Evolutionary conservation across 2,797 vertebrate species (phyloP).

Genomic region (Amphiprion clarkii): DNA sequence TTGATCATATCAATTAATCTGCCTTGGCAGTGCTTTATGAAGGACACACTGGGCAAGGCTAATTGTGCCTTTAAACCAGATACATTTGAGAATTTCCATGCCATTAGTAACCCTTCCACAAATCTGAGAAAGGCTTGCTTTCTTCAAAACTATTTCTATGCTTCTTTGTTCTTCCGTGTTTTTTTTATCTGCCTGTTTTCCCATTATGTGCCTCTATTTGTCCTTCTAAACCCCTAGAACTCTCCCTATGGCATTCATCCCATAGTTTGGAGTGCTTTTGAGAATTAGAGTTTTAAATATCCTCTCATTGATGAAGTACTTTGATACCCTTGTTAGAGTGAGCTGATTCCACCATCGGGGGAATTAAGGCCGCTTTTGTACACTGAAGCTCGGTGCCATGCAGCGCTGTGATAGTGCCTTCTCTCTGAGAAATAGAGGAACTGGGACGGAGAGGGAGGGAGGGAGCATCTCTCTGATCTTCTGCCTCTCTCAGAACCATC

Average conservation of each 20-base stretch:
- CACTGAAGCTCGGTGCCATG: constrained; percentile 50
- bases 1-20: constrained; percentile 76
- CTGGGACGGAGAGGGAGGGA: constrained; percentile 55
- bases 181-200: constrained; percentile 25
- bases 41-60: constrained; percentile 54
- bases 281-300: constrained; percentile 66
- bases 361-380: constrained; percentile 72
- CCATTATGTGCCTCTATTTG: constrained; percentile 19
- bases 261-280: constrained; percentile 38
- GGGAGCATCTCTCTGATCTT: constrained; percentile 74
- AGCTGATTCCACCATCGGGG: constrained; percentile 62
- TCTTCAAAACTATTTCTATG: constrained; percentile 7
- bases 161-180: constrained; percentile 39
- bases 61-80: constrained; percentile 69
- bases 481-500: constrained; percentile 79
- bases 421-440: constrained; percentile 61
- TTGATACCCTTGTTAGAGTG: constrained; percentile 71
- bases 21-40: constrained; percentile 49
- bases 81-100: constrained; percentile 49
- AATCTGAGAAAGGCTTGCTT: constrained; percentile 33
- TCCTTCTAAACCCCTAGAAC: constrained; percentile 28
- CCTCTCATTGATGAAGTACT: constrained; percentile 69
- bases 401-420: constrained; percentile 65
- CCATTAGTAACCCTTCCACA: constrained; percentile 49
- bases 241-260: constrained; percentile 29